Evolutionary conservation across 92 coral and sea anemone genomes (phyloP), one percentile per base, ranked within the genome.

Genomic region (Bergia sp.): DNA sequence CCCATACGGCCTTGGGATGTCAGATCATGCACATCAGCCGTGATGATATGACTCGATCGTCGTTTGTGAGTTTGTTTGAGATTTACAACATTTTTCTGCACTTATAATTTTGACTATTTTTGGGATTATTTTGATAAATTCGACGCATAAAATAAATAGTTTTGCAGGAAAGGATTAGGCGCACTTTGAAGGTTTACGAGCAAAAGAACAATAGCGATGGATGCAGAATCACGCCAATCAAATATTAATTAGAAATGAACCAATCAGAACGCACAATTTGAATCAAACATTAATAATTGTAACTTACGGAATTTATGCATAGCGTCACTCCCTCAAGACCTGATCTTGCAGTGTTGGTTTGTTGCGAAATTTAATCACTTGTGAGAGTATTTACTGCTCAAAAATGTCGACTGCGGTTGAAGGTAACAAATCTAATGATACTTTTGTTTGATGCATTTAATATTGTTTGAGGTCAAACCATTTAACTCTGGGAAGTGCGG

Each of bases 391-490:
- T 79, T 69, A 29, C 50, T 45, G 73, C 87, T 41, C 15, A 37
- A 13, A 83, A 83, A 83, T 83, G 87, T 83, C 87, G 38, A 61
- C 87, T 83, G 78, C 78, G 44, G 78, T 83, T 49, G 87, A 49
- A 83, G 87, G 87, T 83, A 83, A 83, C 61, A 21, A 69, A 64
- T 4, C 3, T 38, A n/a, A 64, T 67, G 72, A 29, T 45, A 36
- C 10, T 13, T 11, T 3, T 71, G 21, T 11, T n/a, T 66, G 20
- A 13, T 42, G 29, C n/a, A 57, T 64, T 83, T 67, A 45, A 69
- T 67, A 83, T 43, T 83, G 78, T 8, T 42, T 42, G 36, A 29
- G 87, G 87, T 83, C 87, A 83, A 83, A 83, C 13, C 78, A 49
- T 69, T 83, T 83, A 72, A 83, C 87, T 69, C 61, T 43, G 44